phyloP scores from a whole-genome alignment of 2,888 invertebrate species.

The Drosophila nr. perissopoda region DNA sequence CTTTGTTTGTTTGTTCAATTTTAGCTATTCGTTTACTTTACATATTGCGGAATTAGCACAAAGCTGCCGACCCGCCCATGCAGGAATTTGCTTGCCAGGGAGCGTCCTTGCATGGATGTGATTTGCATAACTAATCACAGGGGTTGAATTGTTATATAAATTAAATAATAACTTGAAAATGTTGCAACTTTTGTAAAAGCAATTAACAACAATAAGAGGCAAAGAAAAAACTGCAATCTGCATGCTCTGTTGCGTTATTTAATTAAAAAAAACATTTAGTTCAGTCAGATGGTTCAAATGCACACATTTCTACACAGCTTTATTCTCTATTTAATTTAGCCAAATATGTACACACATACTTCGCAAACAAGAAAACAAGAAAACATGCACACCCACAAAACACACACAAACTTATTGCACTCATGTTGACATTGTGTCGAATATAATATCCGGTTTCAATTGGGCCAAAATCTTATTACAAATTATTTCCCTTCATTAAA shows the following conservation, averaged over 20 bases:
- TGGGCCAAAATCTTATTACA: conserved; percentile 73
- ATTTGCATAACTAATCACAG: conserved; percentile 52
- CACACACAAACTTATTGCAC: conserved; percentile 14
- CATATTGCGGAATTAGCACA: conserved; percentile 39
- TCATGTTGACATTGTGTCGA: conserved; percentile 41
- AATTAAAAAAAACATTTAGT: conserved; percentile 61
- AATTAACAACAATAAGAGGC: background rate
- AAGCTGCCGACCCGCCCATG: background rate
- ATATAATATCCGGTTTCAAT: conserved; percentile 66
- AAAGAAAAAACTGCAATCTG: background rate
- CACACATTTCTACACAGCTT: conserved; percentile 28
- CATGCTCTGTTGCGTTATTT: conserved; percentile 30
- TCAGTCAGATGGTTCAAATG: conserved; percentile 28
- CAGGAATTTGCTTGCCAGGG: background rate
- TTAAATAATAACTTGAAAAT: background rate
- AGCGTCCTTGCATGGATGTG: conserved; percentile 15
- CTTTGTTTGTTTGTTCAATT: conserved; percentile 47
- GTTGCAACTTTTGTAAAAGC: conserved; percentile 17
- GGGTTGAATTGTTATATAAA: conserved; percentile 8
- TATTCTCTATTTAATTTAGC: conserved; percentile 46
- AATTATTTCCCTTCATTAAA: conserved; percentile 73
- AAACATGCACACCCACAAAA: conserved; percentile 12
- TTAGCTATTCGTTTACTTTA: conserved; percentile 33
- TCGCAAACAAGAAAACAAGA: conserved; percentile 36
- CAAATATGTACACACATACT: conserved; percentile 49